Evolutionary conservation across 1,140 invertebrate genomes (phyloP), one percentile per base, ranked within the genome.

Genomic region (Anadara kagoshimensis): DNA sequence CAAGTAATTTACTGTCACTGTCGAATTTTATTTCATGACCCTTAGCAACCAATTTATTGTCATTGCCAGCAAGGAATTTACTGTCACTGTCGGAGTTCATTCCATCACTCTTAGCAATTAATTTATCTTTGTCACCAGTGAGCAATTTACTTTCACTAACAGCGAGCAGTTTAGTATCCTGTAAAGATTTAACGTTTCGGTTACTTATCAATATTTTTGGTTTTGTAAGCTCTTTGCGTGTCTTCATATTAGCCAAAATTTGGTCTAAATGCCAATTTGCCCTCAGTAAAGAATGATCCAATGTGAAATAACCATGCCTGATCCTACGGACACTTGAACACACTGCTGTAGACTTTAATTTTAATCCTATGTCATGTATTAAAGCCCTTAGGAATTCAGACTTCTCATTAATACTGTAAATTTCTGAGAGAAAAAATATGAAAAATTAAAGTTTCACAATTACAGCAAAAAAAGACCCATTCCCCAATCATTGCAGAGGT

Each of bases 191-290:
- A 3, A 36, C 29, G n/a, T 64, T 64, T 11, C 24, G 53, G 11
- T 51, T 26, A 20, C 45, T n/a, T 16, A 64, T 49, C 5, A 64
- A 20, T 64, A 51, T 51, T 7, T 64, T 26, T 5, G 45, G 22
- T 41, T 18, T 20, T 18, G 45, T 51, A 7, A 53, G 41, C 11
- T 51, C 1, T 36, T 22, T 24, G 22, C 83, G 84, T 5, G 51
- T 29, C 49, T 59, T 62, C 41, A 98, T 93, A 85, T 95, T 97
- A 1, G 92, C 86, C 4, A 96, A 67, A 61, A 98, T 92, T 80
- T 93, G 84, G 69, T 92, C 94, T 94, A 98, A 78, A 95, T 92
- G 92, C 94, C 96, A 98, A 76, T 97, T 93, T 89, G 97, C 95
- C 43, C 92, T 89, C 1, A 98, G 87, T 11, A 98, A 87, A 10